Evolutionary conservation across 2,113 vertebrate species (phyloP).

Genomic region (Genyomyrus donnyi): DNA sequence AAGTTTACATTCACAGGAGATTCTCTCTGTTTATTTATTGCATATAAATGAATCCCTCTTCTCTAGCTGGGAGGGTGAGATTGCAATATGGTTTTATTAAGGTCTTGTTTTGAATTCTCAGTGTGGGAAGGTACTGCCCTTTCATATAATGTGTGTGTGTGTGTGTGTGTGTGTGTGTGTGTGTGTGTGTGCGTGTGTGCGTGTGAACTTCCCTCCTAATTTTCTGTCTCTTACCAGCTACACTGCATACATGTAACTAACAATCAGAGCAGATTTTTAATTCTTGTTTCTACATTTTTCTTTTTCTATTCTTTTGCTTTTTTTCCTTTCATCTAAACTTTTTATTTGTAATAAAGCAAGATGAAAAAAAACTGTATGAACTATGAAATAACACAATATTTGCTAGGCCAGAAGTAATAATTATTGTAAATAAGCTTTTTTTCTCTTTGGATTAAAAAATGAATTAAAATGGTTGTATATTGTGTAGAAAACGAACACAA

Average conservation of each 20-base stretch:
- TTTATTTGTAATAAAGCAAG: slow-evolving; percentile 52
- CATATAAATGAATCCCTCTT: slow-evolving; percentile 30
- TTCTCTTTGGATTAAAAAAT: slow-evolving; percentile 73
- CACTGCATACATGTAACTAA: slow-evolving; percentile 49
- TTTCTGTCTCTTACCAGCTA: slow-evolving; percentile 42
- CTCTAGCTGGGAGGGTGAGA: slow-evolving; percentile 27
- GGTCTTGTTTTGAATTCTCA: slow-evolving; percentile 33
- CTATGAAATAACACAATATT: slow-evolving; percentile 62
- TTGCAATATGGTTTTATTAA: slow-evolving; percentile 25
- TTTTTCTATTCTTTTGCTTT: slow-evolving; percentile 29
- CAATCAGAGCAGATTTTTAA: slow-evolving; percentile 32
- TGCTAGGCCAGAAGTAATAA: slow-evolving; percentile 72
- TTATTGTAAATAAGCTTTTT: slow-evolving; percentile 88
- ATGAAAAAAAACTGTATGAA: slow-evolving; percentile 53
- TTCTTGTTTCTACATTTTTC: slow-evolving; percentile 22
- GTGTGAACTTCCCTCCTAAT: slow-evolving; percentile 33
- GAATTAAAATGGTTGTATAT: slow-evolving; percentile 75
- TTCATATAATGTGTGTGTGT: slow-evolving; percentile 19
- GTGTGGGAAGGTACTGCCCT: slow-evolving; percentile 25
- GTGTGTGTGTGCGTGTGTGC: too few species aligned
- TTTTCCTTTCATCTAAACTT: slow-evolving; percentile 48
- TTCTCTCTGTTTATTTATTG: slow-evolving; percentile 24
- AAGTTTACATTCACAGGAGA: slow-evolving; percentile 37
- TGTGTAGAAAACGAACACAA: slow-evolving; percentile 85
- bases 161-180: neutral